A percentile compares a stretch with the other conserved stretches of the same genome.
Conservation (phyloP, 2,113 vertebrate genomes). For the Vulpes lagopus region DNA sequence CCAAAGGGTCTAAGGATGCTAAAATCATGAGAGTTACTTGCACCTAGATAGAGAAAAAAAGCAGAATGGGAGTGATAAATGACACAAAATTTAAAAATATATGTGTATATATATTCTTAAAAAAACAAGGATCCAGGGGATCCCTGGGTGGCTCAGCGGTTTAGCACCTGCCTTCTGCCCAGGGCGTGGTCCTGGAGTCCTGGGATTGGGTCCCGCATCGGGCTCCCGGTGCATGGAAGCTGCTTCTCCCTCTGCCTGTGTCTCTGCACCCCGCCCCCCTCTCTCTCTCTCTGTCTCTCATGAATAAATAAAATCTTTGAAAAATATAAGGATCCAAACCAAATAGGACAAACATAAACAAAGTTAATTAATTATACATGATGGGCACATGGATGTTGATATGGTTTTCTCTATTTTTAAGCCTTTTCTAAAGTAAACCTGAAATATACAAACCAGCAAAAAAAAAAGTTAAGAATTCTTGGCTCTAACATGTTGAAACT, state of each 20-base stretch:
- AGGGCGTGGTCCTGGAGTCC: too few species aligned
- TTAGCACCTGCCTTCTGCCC: too few species aligned
- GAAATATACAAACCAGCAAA: background rate
- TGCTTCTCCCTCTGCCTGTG: too few species aligned
- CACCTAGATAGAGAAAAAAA: background rate
- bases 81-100: background rate
- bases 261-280: too few species aligned
- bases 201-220: too few species aligned
- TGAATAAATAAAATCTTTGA: too few species aligned
- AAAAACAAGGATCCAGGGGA: too few species aligned
- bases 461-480: background rate
- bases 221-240: too few species aligned
- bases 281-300: too few species aligned
- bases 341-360: background rate
- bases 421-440: constrained; percentile 12
- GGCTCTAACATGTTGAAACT: background rate
- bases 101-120: too few species aligned
- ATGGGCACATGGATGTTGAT: background rate
- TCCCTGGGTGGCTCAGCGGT: too few species aligned
- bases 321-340: background rate
- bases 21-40: background rate
- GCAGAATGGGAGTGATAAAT: background rate
- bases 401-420: background rate
- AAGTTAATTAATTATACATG: background rate
- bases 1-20: background rate